Evolutionary conservation across 2,113 vertebrate species (phyloP).

Genomic region (Arenaria interpres): DNA sequence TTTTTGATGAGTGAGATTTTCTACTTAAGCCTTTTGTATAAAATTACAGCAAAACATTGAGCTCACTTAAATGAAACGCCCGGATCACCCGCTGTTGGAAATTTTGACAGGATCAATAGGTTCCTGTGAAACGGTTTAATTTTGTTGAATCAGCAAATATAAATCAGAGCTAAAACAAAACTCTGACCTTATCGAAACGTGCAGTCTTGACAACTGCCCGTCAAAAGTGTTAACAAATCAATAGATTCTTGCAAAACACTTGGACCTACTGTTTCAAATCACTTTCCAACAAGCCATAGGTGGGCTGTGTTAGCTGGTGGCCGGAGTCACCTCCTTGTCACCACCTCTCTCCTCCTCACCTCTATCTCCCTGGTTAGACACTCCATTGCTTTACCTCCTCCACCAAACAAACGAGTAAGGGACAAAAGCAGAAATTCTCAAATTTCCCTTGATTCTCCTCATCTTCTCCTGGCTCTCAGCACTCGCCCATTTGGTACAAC

Average conservation of each 20-base stretch:
- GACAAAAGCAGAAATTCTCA: neutral
- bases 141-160: neutral
- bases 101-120: neutral
- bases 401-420: neutral
- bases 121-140: neutral
- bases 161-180: neutral
- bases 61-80: neutral
- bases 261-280: neutral
- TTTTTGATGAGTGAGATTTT: constrained; percentile 2
- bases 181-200: neutral
- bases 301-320: neutral
- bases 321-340: neutral
- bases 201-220: neutral
- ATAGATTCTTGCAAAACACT: constrained; percentile 7
- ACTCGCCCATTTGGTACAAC: neutral
- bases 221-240: neutral
- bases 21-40: neutral
- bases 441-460: neutral
- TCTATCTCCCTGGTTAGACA: neutral
- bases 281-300: neutral
- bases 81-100: neutral
- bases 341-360: neutral
- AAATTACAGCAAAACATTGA: constrained; percentile 23
- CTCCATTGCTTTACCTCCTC: neutral
- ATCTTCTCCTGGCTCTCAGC: neutral